Evolutionary conservation across 2,888 invertebrate species (phyloP).

Genomic region (Drosophila falleni): DNA sequence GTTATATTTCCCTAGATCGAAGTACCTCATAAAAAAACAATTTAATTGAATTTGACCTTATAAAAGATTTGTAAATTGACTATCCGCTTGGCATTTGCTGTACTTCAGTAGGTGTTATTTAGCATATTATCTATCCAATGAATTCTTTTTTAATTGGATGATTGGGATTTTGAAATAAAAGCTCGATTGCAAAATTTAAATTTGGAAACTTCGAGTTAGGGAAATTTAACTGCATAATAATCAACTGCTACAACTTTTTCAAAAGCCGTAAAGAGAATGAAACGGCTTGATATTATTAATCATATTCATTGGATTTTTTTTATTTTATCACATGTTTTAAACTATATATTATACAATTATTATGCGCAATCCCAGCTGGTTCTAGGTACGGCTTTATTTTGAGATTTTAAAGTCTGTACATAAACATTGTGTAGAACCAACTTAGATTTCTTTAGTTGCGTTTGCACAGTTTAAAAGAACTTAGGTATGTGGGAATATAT

Average conservation of each 20-base stretch:
- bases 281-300: slow-evolving; percentile 1
- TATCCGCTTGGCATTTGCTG: no score
- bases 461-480: slow-evolving; percentile 25
- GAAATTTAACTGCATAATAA: not conserved
- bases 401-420: slow-evolving; percentile 20
- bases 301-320: slow-evolving; percentile 34
- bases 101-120: no score
- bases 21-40: not conserved
- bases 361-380: slow-evolving; percentile 20
- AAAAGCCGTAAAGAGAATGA: not conserved
- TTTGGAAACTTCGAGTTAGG: not conserved
- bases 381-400: slow-evolving; percentile 22
- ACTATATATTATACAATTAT: slow-evolving; percentile 48
- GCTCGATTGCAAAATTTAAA: no score
- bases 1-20: not conserved
- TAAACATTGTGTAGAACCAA: slow-evolving; percentile 18
- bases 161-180: not conserved
- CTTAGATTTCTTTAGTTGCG: not conserved
- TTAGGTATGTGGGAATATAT: slow-evolving; percentile 23
- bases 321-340: slow-evolving; percentile 68
- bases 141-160: not conserved
- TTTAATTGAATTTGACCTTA: no score
- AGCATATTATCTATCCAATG: not conserved
- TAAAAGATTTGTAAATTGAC: no score
- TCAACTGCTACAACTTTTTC: not conserved